These are phyloP conservation scores for Lophura nycthemera DNA, from an alignment of 2,113 vertebrate genomes.

Conservation along the genomic window DNA sequence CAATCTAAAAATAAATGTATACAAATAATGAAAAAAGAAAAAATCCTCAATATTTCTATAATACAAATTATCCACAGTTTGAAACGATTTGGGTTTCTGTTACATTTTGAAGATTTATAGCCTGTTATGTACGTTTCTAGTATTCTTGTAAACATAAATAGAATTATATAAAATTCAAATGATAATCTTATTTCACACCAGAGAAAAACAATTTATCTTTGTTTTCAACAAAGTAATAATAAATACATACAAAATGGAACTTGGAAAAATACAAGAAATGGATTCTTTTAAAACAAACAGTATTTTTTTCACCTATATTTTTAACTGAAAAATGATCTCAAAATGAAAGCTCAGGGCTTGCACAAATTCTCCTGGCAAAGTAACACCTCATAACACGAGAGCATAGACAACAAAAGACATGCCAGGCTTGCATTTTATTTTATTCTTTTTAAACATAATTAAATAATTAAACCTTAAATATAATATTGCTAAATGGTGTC, in stretches of 20 bases:
- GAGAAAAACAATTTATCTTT: not conserved
- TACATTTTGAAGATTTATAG: not conserved
- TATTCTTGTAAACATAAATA: not conserved
- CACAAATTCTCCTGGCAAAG: not conserved
- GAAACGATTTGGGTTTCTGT: not conserved
- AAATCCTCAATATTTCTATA: not conserved
- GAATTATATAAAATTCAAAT: not conserved
- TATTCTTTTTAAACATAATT: no score
- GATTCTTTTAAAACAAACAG: not conserved
- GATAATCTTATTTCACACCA: not conserved
- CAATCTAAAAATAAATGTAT: slow-evolving; percentile 82
- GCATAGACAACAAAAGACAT: not conserved
- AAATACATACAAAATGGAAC: not conserved
- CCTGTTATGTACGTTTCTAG: not conserved
- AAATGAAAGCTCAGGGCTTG: not conserved
- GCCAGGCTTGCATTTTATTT: not conserved
- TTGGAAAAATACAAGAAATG: not conserved
- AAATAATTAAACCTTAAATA: not conserved
- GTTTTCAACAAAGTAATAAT: not conserved
- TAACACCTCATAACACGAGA: not conserved
- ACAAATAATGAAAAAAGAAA: slow-evolving; percentile 15
- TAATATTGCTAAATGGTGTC: not conserved
- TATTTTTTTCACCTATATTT: not conserved
- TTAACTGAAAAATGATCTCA: not conserved
- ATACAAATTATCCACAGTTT: not conserved